Evolutionary conservation across 2,113 vertebrate species (phyloP).

Genomic region (Carollia perspicillata): DNA sequence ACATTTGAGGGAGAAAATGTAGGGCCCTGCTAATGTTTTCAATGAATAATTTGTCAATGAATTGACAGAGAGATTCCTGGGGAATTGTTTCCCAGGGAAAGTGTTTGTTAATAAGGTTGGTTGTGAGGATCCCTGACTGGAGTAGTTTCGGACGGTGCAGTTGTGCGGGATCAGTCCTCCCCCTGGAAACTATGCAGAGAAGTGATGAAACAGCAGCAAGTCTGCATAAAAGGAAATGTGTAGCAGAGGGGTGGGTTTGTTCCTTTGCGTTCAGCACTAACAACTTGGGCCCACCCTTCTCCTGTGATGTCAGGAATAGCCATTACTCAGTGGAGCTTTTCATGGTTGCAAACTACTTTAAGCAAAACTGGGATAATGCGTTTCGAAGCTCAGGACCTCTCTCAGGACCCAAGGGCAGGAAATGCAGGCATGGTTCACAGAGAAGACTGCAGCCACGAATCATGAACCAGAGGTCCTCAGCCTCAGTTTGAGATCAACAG

Average conservation of each 20-base stretch:
- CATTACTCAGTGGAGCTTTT: background rate
- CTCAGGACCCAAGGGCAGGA: background rate
- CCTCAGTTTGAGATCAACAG: background rate
- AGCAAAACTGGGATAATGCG: background rate
- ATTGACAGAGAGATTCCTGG: too few relatives aligned
- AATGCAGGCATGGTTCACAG: background rate
- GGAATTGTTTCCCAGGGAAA: too few relatives aligned
- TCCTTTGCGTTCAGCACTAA: background rate
- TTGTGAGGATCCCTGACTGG: background rate
- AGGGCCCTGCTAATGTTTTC: background rate
- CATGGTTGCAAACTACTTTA: background rate
- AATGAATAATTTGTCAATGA: too few relatives aligned
- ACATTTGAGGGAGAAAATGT: background rate
- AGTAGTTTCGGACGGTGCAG: background rate
- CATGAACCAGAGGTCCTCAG: background rate
- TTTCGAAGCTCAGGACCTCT: background rate
- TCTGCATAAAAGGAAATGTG: background rate
- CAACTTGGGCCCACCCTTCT: background rate
- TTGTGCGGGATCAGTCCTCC: background rate
- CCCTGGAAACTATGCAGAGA: background rate
- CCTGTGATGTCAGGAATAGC: background rate
- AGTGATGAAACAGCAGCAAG: background rate
- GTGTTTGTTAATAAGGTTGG: background rate
- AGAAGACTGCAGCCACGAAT: background rate
- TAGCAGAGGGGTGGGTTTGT: background rate